Percentiles rank a stretch among this genome's conserved stretches.
Conservation (phyloP, 2,888 invertebrate species). For the Drosophila meridiana region DNA sequence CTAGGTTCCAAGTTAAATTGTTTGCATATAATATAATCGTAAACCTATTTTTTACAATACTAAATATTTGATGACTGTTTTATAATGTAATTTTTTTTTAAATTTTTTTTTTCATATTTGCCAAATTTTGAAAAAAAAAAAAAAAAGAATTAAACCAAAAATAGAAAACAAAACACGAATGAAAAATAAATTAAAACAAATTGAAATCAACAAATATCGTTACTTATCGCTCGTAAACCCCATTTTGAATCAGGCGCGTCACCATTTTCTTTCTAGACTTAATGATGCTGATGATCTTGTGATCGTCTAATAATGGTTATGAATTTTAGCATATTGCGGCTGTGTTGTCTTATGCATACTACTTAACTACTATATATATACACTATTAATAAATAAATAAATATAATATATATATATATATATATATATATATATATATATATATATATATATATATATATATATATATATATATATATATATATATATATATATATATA, state of each 20-base stretch:
- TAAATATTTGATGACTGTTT: slow-evolving; percentile 68
- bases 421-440: slow-evolving; percentile 32
- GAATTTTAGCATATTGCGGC: slow-evolving; percentile 80
- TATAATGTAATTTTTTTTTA: slow-evolving; percentile 47
- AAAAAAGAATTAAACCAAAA: slow-evolving; percentile 40
- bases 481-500: slow-evolving; percentile 41
- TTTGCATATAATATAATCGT: slow-evolving; percentile 66
- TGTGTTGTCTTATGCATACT: slow-evolving; percentile 79
- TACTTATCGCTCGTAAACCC: slow-evolving; percentile 61
- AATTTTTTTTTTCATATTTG: slow-evolving; percentile 61
- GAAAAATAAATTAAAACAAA: slow-evolving; percentile 31
- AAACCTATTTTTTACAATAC: slow-evolving; percentile 49
- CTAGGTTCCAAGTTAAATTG: slow-evolving; percentile 67
- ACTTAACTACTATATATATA: slow-evolving; percentile 52
- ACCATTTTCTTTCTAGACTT: slow-evolving; percentile 70
- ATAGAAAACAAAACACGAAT: slow-evolving; percentile 43
- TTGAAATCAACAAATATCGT: slow-evolving; percentile 21
- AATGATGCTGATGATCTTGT: slow-evolving; percentile 58
- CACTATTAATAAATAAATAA: slow-evolving; percentile 18
- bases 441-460: slow-evolving; percentile 4
- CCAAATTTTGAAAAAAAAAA: slow-evolving; percentile 36
- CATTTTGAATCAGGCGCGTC: slow-evolving; percentile 49
- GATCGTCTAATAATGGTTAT: slow-evolving; percentile 67
- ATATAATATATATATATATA: too few relatives aligned
- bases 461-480: slow-evolving; percentile 19